Evolutionary conservation across 2,797 vertebrate species (phyloP), one percentile per base, ranked within the genome.

Genomic region (Paguma larvata): DNA sequence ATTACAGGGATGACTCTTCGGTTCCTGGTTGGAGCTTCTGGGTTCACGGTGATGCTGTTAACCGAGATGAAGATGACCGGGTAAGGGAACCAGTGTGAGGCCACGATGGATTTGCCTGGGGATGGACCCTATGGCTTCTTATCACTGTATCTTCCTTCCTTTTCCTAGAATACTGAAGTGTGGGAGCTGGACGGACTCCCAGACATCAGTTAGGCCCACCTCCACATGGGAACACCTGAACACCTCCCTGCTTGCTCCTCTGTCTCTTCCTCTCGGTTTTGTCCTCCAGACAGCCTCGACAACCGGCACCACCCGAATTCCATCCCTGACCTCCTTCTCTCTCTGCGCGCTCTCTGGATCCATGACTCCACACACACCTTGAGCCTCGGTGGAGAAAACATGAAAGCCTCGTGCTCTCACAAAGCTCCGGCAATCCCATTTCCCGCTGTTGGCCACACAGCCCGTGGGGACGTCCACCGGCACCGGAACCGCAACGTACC

Each of bases 141-240:
- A 16, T 25, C 16, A 46, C 23, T 75, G 27, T 13, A 62, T 5
- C 56, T 75, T 77, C 21, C 62, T 75, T 88, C 38, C 21, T 59
- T 89, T 89, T 41, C 85, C 87, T 89, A 77, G 46, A 79, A 21
- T 44, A 73, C 38, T 63, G 84, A 72, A 75, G 38, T 3, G 15
- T 0, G 72, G 12, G 70, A 80, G 7, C 51, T 68, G 30, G 44
- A 62, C 86, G 90, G 53, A 6, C 51, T 51, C 9, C 34, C 19
- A 62, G 15, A 27, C 41, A 85, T 48, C 30, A 62, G 7, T 38
- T 56, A 46, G 65, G 30, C 23, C 30, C 30, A 14, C 13, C 27
- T 68, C 46, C 41, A 16, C 59, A 16, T n/a, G 51, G 4, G 67
- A 70, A 86, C 19, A 38, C n/a, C n/a, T n/a, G 53, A 32, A 56